These are phyloP conservation scores for Bradypus variegatus DNA, from an alignment of 2,797 vertebrate species.

Conservation along the genomic window DNA sequence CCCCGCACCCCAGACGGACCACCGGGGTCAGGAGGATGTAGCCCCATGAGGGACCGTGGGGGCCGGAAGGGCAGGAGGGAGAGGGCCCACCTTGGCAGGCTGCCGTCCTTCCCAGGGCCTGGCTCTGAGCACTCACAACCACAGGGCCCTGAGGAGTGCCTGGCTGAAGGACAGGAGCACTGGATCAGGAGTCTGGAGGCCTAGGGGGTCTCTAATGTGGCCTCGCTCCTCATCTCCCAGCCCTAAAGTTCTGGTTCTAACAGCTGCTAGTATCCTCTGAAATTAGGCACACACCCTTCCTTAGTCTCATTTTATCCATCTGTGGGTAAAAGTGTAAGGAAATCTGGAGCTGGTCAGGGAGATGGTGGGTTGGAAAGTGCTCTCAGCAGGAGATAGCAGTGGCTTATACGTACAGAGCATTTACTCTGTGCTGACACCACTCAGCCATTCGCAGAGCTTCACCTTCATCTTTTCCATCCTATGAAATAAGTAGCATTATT, in stretches of 20 bases:
- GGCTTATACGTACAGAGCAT: background rate
- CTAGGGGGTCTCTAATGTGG: background rate
- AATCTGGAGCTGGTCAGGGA: background rate
- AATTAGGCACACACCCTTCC: background rate
- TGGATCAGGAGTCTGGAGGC: background rate
- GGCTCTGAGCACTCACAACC: background rate
- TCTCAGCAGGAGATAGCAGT: background rate
- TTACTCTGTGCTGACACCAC: background rate
- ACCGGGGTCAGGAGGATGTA: background rate
- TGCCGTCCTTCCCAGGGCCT: background rate
- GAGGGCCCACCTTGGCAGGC: background rate
- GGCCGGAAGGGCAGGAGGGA: background rate
- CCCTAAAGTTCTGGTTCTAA: background rate
- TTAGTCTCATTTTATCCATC: background rate
- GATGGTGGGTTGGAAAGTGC: background rate
- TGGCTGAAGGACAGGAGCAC: background rate
- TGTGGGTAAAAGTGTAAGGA: background rate
- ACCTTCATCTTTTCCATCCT: background rate
- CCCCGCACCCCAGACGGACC: conserved; percentile 35
- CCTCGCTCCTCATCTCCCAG: background rate
- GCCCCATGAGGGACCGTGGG: background rate
- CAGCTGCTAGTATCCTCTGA: background rate
- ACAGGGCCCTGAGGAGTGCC: background rate
- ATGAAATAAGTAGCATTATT: background rate
- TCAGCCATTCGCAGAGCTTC: background rate